Evolutionary conservation across 64 coral and sea anemone species (phyloP).

Genomic region (Montipora sp.): DNA sequence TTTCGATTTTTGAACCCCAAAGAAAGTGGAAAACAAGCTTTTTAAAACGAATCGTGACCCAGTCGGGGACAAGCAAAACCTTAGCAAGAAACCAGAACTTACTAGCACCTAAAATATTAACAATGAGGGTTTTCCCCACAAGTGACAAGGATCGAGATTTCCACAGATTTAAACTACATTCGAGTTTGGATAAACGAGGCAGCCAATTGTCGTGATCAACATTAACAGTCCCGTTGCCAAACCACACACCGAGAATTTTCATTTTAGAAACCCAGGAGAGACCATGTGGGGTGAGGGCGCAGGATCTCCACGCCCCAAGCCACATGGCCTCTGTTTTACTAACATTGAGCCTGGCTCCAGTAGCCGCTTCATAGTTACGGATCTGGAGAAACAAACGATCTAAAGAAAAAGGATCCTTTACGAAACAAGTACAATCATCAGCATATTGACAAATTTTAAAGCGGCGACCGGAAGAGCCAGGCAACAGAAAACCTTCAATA

Average conservation of each 20-base stretch:
- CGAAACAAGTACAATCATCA: constrained; percentile 55
- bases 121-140: background rate
- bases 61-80: background rate
- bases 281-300: background rate
- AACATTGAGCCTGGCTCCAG: background rate
- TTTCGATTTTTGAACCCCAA: constrained; percentile 1
- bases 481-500: constrained; percentile 3
- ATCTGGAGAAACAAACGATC: too few relatives aligned
- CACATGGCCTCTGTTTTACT: constrained; percentile 50
- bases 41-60: background rate
- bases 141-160: background rate
- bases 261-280: constrained; percentile 35
- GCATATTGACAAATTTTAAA: constrained; percentile 38
- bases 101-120: background rate
- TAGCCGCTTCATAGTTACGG: background rate
- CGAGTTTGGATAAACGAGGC: background rate
- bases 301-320: background rate
- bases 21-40: background rate
- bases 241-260: constrained; percentile 11
- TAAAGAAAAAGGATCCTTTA: background rate
- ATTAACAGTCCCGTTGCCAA: background rate
- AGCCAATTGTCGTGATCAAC: background rate
- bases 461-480: background rate
- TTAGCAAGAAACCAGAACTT: background rate
- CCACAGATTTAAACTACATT: background rate